Percentiles rank a stretch among this genome's conserved stretches.
Conservation (phyloP, 2,797 vertebrate genomes). For the Spinibarbus caldwelli region DNA sequence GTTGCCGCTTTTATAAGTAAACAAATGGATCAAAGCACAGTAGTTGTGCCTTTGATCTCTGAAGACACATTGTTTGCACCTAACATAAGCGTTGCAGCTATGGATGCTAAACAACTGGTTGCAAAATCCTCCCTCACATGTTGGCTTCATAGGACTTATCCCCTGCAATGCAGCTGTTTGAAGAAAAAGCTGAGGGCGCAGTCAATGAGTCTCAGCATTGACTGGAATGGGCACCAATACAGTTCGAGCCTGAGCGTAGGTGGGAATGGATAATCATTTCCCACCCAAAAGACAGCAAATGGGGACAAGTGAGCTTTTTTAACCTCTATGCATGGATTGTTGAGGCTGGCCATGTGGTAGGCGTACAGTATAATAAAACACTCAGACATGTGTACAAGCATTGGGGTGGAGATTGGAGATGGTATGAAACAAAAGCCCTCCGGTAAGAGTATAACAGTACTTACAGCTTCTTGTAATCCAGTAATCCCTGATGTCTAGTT, state of each 20-base stretch:
- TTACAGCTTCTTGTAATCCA: slow-evolving; percentile 16
- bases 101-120: slow-evolving; percentile 27
- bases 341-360: neutral
- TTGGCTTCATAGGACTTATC: slow-evolving; percentile 35
- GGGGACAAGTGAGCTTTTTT: slow-evolving; percentile 32
- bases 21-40: neutral
- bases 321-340: slow-evolving; percentile 8
- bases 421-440: slow-evolving; percentile 5
- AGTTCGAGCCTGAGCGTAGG: slow-evolving; percentile 34
- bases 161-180: slow-evolving; percentile 32
- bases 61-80: neutral
- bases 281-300: slow-evolving; percentile 32
- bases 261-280: slow-evolving; percentile 42
- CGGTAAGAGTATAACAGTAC: neutral
- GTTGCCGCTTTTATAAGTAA: slow-evolving; percentile 4
- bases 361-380: slow-evolving; percentile 2
- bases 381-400: slow-evolving; percentile 1
- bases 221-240: slow-evolving; percentile 20
- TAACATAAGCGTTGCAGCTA: neutral
- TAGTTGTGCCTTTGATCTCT: slow-evolving; percentile 9
- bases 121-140: slow-evolving; percentile 41
- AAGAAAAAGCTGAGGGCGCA: slow-evolving; percentile 19
- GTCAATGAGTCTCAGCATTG: slow-evolving; percentile 24
- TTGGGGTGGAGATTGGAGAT: neutral
- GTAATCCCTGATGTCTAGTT: neutral